Base-by-base conservation (phyloP, 2,888 invertebrate genomes). In the Melieria picta region DNA sequence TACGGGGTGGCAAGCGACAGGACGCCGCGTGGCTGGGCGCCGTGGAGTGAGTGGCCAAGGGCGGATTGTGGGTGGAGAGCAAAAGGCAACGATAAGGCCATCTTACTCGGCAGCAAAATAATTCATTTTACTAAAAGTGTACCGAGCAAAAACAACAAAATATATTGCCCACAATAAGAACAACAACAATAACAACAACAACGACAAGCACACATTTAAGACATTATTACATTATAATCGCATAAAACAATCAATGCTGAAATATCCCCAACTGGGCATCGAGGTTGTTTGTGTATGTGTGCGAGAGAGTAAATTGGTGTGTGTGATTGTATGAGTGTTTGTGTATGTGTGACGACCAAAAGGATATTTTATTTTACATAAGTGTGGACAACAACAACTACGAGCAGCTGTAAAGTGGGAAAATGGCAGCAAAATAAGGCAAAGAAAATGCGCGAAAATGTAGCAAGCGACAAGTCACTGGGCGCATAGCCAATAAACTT, bases 211-310 rank as follows among this genome's bases (percentile, higher is more conserved):
- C 7, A 50, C 42, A 79, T 78, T 81, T 80, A 81, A 79, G 80
- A 78, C 79, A 81, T 80, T 82, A 82, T 81, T 79, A 79, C 82
- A 82, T 81, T 82, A 83, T 82, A 81, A 82, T 79, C 81, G 79
- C 80, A 82, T 82, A 83, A 84, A 83, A 82, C 81, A 82, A 83
- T 83, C 81, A 84, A 80, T 82, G 69, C 43, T 0, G 56, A 57
- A 61, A 60, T 42, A 60, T 42, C 45, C 45, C 45, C n/a, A 45
- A 61, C 45, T n/a, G 13, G 61, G 52, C 11, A 52, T 5, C 7
- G 30, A 30, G 30, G 30, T 9, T 52, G 52, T 9, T 52, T 11
- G 52, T n/a, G 13, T 1, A 4, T 5, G 11, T 52, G 52, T 52
- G 9, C 52, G 9, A 5, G 9, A n/a, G 3, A 30, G 30, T 30